A percentile compares a stretch with the other conserved stretches of the same genome.
phyloP scores from a whole-genome alignment of 1,140 invertebrate species.

The Aphelinus certus region DNA sequence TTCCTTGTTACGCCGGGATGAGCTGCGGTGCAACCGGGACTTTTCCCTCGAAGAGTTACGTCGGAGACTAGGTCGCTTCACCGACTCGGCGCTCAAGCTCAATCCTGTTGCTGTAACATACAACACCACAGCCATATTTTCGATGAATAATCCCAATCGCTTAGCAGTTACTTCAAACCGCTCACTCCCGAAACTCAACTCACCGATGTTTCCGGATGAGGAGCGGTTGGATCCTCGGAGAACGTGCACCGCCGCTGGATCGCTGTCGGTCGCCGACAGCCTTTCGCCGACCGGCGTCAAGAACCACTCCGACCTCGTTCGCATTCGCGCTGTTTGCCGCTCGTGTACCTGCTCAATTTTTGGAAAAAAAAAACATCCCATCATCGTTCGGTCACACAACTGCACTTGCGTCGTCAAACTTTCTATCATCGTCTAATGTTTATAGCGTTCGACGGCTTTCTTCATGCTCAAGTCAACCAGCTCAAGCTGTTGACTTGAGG shows the following conservation, averaged over 20 bases:
- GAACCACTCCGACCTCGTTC: conserved; percentile 94
- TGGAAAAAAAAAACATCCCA: too few relatives aligned
- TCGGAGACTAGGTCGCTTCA: conserved; percentile 72
- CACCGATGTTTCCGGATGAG: conserved; percentile 66
- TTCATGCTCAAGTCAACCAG: too few relatives aligned
- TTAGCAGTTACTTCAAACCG: background rate
- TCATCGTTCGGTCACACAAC: too few relatives aligned
- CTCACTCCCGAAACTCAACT: background rate
- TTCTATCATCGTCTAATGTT: too few relatives aligned
- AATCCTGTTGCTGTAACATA: conserved; percentile 63
- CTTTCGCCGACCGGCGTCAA: conserved; percentile 75
- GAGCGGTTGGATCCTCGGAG: conserved; percentile 63
- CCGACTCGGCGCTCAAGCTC: conserved; percentile 75
- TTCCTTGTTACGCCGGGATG: conserved; percentile 76
- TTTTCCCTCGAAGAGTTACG: conserved; percentile 75
- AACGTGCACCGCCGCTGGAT: conserved; percentile 64
- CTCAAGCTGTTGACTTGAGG: too few relatives aligned
- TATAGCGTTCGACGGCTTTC: too few relatives aligned
- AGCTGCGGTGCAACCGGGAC: conserved; percentile 72
- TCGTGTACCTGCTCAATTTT: conserved; percentile 81
- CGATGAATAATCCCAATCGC: conserved; percentile 2
- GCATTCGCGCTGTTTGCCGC: conserved; percentile 91
- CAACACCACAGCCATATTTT: conserved; percentile 1
- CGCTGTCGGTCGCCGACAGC: conserved; percentile 61
- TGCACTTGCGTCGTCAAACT: too few relatives aligned